phyloP scores from a whole-genome alignment of 1,140 invertebrate genomes.

The Battus philenor region DNA sequence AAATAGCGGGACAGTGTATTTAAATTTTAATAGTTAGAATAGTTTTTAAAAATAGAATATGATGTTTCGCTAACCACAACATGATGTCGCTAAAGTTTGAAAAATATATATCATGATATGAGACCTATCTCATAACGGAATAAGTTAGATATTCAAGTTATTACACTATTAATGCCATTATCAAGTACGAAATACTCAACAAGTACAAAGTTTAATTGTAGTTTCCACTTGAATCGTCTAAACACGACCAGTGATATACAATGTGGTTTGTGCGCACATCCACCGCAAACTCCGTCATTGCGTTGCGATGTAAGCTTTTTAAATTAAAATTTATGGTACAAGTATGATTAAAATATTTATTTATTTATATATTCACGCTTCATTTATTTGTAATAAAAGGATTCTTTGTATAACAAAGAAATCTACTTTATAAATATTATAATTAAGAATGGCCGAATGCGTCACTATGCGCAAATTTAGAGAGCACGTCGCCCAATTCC shows the following conservation, averaged over 20 bases:
- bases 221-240: constrained; percentile 19
- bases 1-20: too few relatives aligned
- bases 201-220: constrained; percentile 18
- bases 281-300: constrained; percentile 25
- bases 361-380: not conserved
- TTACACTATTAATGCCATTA: constrained; percentile 10
- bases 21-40: too few relatives aligned
- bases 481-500: too few relatives aligned
- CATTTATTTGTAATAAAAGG: too few relatives aligned
- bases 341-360: not conserved
- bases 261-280: constrained; percentile 26
- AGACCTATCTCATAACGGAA: constrained; percentile 1
- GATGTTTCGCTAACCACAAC: too few relatives aligned
- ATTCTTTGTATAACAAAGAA: too few relatives aligned
- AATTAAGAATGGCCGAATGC: too few relatives aligned
- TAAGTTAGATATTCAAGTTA: constrained; percentile 2
- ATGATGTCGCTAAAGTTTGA: too few relatives aligned
- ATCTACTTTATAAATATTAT: too few relatives aligned
- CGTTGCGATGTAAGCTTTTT: constrained; percentile 39
- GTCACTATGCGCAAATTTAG: too few relatives aligned
- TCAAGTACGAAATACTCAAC: constrained; percentile 9
- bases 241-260: constrained; percentile 20
- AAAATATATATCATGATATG: too few relatives aligned
- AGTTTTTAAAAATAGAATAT: too few relatives aligned
- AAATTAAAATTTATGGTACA: constrained; percentile 30